Base-by-base conservation (phyloP, 1,140 invertebrate genomes). In the Lethrus apterus region DNA sequence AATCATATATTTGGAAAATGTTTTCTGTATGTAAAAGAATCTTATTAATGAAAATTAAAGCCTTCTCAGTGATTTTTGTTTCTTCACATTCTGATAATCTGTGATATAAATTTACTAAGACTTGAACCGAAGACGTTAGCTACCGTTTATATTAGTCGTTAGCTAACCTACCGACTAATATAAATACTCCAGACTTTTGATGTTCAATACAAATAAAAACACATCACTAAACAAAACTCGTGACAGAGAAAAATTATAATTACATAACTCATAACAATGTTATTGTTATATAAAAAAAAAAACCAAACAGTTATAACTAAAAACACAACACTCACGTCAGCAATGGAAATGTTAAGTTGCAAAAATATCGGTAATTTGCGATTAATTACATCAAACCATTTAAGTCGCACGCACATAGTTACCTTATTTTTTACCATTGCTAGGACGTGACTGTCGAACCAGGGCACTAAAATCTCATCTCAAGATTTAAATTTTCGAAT, bases 311-410 rank as follows among this genome's bases (percentile, higher is more conserved):
- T 17, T 20, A 33, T 9, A 30, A 42, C 10, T 14, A 41, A 44
- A 31, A 46, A 49, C 42, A 54, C 48, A 56, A 51, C 52, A 54
- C 49, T 54, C 55, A 56, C 52, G 49, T 51, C 51, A 54, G 55
- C 55, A 56, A 56, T 56, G 55, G 55, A 51, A 64, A 42, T 64
- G 62, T 44, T 59, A 52, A 47, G 60, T 54, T 41, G 58, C 63
- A 51, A 42, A 55, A 34, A 45, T 46, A 44, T 44, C 35, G 44
- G 48, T 15, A 32, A 34, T 21, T 19, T 41, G 35, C 13, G 13
- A 48, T 48, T 48, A 48, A 42, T 43, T 34, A 51, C 43, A 52
- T 38, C 47, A 55, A 52, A 52, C 48, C 46, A 23, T 15, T 21
- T 42, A 23, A 43, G 20, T 29, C n/a, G 14, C 35, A 51, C 49